Base-by-base conservation (phyloP, 2,113 vertebrate species). In the Oxygymnocypris stewartii region DNA sequence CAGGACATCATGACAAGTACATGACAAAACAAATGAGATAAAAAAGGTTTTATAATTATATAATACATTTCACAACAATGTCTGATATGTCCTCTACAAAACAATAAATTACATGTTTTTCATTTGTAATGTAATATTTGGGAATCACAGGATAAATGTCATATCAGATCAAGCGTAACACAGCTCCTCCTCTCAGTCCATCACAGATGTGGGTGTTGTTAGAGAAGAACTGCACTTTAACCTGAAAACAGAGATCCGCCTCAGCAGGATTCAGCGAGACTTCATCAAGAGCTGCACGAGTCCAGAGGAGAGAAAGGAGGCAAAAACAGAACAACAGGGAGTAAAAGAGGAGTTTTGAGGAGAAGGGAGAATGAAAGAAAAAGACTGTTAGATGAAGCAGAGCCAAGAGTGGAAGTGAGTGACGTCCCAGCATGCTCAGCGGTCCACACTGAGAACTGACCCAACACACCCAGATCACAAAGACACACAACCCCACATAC, bases 251-350 rank as follows among this genome's bases (percentile, higher is more conserved):
- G 35, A 59, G 31, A 57, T 23, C 51, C 12, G 51, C 20, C 54
- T 25, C 78, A 40, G 78, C 54, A n/a, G 78, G 51, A 61, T 59
- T 61, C 51, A 61, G 23, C 25, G 0, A 78, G 28, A 77, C 47
- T 23, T 13, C 69, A 73, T 28, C 35, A 42, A 23, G 37, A 20
- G 18, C 75, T 10, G 9, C 23, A 75, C 7, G 49, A 57, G 49
- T 59, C 57, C 31, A 12, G 31, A 3, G 6, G 7, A 57, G 49
- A 79, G 42, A 79, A 23, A 79, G 18, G 37, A 10, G 23, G 12
- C 1, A n/a, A 78, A 61, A 10, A 54, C 49, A 25, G 86, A 92
- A 89, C 82, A 87, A 84, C 73, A 89, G 88, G 84, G 79, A 88
- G 37, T 54, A 31, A 57, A 9, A 18, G 77, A 81, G 73, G 67